phyloP scores from a whole-genome alignment of 2,888 invertebrate genomes.

The Bedellia somnulentella region DNA sequence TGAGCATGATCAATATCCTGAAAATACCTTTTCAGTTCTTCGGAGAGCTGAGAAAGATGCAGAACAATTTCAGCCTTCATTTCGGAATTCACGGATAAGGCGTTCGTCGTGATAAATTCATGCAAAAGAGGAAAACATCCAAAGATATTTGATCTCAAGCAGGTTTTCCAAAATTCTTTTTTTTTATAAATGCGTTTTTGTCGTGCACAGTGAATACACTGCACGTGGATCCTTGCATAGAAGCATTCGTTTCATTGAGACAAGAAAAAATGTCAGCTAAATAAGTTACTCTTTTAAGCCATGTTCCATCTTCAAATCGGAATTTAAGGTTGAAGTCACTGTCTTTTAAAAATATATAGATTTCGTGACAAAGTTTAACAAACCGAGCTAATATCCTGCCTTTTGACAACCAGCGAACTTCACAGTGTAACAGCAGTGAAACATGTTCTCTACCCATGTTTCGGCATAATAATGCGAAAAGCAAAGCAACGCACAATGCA shows the following conservation, averaged over 20 bases:
- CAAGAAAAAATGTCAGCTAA: conserved; percentile 8
- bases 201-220: no score
- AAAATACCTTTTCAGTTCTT: neutral
- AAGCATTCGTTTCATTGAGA: conserved; percentile 10
- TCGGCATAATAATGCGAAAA: conserved; percentile 7
- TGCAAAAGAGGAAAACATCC: neutral
- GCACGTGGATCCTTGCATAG: conserved; percentile 7
- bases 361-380: conserved; percentile 10
- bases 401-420: conserved; percentile 9
- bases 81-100: neutral
- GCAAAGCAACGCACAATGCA: conserved; percentile 7
- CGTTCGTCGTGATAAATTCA: neutral
- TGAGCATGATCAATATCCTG: neutral
- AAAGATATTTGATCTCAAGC: neutral
- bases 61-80: neutral
- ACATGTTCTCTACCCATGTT: conserved; percentile 9
- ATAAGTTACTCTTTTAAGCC: conserved; percentile 9
- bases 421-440: conserved; percentile 9
- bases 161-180: neutral
- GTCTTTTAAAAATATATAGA: no score
- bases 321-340: conserved; percentile 6
- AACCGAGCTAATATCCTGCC: conserved; percentile 10
- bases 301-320: conserved; percentile 8
- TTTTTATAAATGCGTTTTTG: conserved; percentile 4
- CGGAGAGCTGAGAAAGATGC: neutral